Evolutionary conservation across 2,113 vertebrate species (phyloP).

Genomic region (Heterotis niloticus): DNA sequence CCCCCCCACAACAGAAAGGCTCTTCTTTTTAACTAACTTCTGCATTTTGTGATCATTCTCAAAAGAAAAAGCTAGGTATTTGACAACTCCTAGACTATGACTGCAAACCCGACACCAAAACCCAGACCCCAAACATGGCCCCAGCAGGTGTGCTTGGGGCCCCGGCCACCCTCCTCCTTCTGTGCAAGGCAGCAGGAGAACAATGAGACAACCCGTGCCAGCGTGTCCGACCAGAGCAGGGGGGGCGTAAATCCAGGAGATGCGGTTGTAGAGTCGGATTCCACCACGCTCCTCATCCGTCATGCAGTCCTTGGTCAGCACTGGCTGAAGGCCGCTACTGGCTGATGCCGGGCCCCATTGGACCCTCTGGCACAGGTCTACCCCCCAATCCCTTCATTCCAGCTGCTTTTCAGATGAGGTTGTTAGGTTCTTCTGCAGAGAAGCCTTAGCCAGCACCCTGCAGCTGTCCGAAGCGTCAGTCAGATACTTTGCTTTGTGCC

Average conservation of each 20-base stretch:
- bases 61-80: no score
- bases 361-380: neutral
- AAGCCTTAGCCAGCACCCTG: neutral
- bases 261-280: constrained; percentile 1
- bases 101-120: neutral
- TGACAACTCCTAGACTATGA: no score
- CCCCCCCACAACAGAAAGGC: neutral
- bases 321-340: neutral
- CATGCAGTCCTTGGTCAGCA: neutral
- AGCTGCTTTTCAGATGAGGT: constrained; percentile 4
- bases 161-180: neutral
- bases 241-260: neutral
- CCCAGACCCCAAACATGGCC: neutral
- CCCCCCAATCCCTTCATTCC: neutral
- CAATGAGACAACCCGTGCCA: neutral
- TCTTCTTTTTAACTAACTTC: no score
- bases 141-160: neutral
- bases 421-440: neutral
- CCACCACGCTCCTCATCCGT: constrained; percentile 2
- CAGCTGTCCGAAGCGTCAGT: neutral
- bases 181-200: neutral
- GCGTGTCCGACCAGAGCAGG: neutral
- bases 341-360: neutral
- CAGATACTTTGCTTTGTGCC: constrained; percentile 2
- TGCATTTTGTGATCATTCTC: no score